Evolutionary conservation across 2,888 invertebrate species (phyloP), one percentile per base, ranked within the genome.

Genomic region (Plusia festucae): DNA sequence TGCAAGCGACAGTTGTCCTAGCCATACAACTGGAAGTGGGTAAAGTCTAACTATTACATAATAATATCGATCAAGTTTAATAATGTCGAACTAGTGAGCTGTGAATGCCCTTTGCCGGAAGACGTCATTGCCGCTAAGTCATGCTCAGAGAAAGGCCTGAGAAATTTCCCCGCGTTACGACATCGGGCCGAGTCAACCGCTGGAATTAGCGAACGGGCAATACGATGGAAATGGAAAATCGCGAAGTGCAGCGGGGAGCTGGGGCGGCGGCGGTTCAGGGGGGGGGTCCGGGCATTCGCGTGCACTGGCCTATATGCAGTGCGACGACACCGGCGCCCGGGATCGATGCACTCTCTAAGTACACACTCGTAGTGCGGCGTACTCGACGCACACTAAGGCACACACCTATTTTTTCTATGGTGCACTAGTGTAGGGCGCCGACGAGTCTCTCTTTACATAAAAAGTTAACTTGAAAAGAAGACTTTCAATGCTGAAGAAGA

Each of bases 241-340:
- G 93, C 93, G 90, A 91, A 89, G 90, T 91, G 90, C 90, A 90
- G 82, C 85, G 83, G 82, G 81, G 86, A 76, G 74, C 67, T 68
- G 74, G 78, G 75, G 78, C 70, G 70, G 72, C 71, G 70, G 73
- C 66, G 64, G 65, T 61, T 65, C 63, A 68, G 74, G 73, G 69
- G 81, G 82, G 86, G 87, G 85, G 86, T 73, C 77, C 90, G 93
- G 93, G 89, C 92, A 93, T 93, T 93, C 91, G 93, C 94, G 94
- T 94, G 94, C 94, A 94, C 91, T 94, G 94, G 93, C 94, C 94
- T 94, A 95, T 94, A 95, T 95, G 94, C 94, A 93, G 94, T 95
- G 90, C 95, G 95, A 94, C 94, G 95, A 95, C 94, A 89, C 86
- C 94, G 91, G 88, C 91, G 93, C 90, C 90, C 92, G 94, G 94